phyloP scores from a whole-genome alignment of 2,888 invertebrate species.

The Agriopis aurantiaria region DNA sequence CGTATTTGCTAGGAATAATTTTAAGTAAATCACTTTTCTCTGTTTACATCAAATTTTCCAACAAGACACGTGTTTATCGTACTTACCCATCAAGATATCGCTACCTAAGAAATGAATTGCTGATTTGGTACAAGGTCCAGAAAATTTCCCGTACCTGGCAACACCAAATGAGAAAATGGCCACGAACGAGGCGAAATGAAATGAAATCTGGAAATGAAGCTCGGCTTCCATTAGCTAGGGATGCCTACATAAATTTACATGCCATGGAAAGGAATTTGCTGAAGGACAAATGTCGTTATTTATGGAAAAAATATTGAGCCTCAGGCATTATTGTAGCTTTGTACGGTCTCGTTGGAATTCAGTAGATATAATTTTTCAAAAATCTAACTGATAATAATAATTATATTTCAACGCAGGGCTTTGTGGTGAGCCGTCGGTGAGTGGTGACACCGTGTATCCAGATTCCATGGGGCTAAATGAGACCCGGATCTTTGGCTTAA shows the following conservation, averaged over 20 bases:
- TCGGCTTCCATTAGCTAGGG: conserved; percentile 30
- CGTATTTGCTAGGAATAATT: too few relatives aligned
- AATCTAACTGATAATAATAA: not conserved
- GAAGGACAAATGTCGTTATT: conserved; percentile 23
- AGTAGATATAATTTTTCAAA: not conserved
- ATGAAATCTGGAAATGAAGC: conserved; percentile 41
- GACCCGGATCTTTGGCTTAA: too few relatives aligned
- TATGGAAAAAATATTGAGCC: conserved; percentile 15
- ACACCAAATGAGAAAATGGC: conserved; percentile 30
- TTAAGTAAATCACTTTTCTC: too few relatives aligned
- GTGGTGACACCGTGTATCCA: too few relatives aligned
- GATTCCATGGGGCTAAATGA: too few relatives aligned
- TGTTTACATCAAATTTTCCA: too few relatives aligned
- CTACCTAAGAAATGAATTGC: too few relatives aligned
- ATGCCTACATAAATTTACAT: conserved; percentile 25
- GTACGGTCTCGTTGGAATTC: not conserved
- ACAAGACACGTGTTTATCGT: too few relatives aligned
- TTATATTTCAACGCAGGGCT: not conserved
- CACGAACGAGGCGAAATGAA: conserved; percentile 41
- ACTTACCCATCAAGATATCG: too few relatives aligned
- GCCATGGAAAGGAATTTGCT: conserved; percentile 5
- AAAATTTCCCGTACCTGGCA: conserved; percentile 3
- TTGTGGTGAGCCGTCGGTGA: too few relatives aligned
- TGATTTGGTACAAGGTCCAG: not conserved
- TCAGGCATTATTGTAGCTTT: conserved; percentile 1